Percentiles rank a stretch among this genome's conserved stretches.
These are phyloP conservation scores for Scrobipalpa atriplicella DNA, from an alignment of 2,888 invertebrate genomes.

Conservation along the genomic window DNA sequence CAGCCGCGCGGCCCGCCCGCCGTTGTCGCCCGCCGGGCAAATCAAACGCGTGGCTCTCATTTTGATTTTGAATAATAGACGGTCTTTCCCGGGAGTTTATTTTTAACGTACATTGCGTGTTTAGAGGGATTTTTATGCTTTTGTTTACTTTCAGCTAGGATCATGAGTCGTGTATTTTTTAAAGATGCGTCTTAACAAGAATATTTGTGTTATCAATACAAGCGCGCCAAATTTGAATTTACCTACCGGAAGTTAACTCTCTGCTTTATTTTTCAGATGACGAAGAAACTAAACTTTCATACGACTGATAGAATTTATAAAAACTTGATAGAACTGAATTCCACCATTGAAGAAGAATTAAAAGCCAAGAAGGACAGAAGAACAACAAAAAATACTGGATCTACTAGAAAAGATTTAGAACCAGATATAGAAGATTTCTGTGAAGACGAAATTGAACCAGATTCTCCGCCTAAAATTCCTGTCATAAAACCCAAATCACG, in stretches of 20 bases:
- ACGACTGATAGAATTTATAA: constrained; percentile 74
- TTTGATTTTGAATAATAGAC: neutral
- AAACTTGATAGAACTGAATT: constrained; percentile 73
- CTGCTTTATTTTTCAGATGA: constrained; percentile 58
- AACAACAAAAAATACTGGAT: constrained; percentile 40
- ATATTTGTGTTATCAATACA: neutral
- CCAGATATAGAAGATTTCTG: constrained; percentile 76
- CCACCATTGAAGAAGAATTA: constrained; percentile 51
- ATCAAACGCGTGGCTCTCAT: neutral
- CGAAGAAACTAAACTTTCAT: constrained; percentile 73
- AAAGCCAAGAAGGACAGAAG: constrained; percentile 56
- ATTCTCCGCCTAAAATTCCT: constrained; percentile 60
- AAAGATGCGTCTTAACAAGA: too few relatives aligned
- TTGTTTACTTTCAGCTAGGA: neutral
- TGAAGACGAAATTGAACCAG: constrained; percentile 59
- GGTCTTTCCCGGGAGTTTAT: neutral
- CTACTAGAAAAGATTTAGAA: constrained; percentile 66
- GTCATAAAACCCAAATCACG: constrained; percentile 61
- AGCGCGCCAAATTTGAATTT: neutral
- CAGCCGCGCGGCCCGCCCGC: neutral
- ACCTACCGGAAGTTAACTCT: neutral
- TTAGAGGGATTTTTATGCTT: neutral
- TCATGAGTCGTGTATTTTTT: too few relatives aligned
- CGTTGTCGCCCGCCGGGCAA: too few relatives aligned
- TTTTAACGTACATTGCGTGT: neutral